A percentile compares a stretch with the other conserved stretches of the same genome.
phyloP scores from a whole-genome alignment of 2,113 vertebrate species.

The Tragelaphus imberbis region DNA sequence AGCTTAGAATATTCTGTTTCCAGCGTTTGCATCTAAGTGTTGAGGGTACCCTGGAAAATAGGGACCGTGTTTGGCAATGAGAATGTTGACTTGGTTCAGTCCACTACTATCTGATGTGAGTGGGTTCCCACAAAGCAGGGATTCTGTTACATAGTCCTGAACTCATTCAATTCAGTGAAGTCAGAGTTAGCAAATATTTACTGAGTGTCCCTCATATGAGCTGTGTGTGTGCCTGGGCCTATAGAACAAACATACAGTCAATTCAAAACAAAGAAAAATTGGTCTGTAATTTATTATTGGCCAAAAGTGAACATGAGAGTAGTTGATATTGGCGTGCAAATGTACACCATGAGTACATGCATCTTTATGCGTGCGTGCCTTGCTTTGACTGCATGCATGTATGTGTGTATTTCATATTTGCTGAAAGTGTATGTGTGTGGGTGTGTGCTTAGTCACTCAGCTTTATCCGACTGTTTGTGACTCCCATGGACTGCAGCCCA shows the following conservation, averaged over 20 bases:
- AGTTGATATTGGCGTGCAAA: background rate
- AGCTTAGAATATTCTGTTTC: background rate
- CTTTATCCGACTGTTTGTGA: background rate
- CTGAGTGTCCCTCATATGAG: background rate
- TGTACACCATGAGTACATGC: accelerated
- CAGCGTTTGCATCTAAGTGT: background rate
- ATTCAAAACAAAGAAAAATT: background rate
- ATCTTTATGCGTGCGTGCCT: too few species aligned
- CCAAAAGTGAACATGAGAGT: background rate
- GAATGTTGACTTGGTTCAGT: background rate
- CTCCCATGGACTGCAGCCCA: background rate
- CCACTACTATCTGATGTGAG: background rate
- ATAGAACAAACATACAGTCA: background rate
- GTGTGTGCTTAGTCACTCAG: background rate
- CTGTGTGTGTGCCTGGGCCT: background rate
- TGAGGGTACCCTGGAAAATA: background rate
- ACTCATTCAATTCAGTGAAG: background rate
- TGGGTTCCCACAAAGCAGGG: background rate
- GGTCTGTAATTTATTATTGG: background rate
- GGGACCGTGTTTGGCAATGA: background rate
- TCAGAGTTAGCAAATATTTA: background rate
- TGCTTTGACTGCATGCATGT: too few species aligned
- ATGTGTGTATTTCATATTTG: background rate
- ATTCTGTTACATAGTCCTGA: background rate
- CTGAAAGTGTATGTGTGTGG: background rate